Evolutionary conservation across 2,888 invertebrate genomes (phyloP).

Genomic region (Atethmia centrago): DNA sequence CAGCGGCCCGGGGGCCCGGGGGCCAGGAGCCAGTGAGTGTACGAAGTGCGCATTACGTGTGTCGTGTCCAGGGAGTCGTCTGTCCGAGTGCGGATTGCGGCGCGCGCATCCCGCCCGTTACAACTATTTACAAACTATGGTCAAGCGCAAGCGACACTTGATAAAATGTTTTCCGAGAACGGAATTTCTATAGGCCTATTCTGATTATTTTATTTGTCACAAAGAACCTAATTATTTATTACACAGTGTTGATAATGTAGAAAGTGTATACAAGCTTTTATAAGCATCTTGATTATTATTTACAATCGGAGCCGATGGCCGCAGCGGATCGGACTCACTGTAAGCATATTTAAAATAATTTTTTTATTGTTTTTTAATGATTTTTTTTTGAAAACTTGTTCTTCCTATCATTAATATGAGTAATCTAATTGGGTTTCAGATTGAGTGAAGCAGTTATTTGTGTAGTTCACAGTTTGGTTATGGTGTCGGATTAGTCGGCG

Average conservation of each 20-base stretch:
- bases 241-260: constrained; percentile 83
- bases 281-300: constrained; percentile 83
- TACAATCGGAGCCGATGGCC: constrained; percentile 79
- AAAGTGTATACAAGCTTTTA: constrained; percentile 85
- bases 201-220: constrained; percentile 72
- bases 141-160: constrained; percentile 74
- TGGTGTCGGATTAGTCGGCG: constrained; percentile 61
- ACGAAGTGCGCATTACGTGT: constrained; percentile 35
- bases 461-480: constrained; percentile 68
- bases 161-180: constrained; percentile 67
- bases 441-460: constrained; percentile 72
- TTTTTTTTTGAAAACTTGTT: constrained; percentile 72
- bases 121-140: constrained; percentile 72
- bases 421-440: constrained; percentile 69
- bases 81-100: constrained; percentile 56
- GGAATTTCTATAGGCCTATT: constrained; percentile 79
- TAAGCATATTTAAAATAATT: constrained; percentile 81
- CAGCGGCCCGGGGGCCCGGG: constrained; percentile 5
- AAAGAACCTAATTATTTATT: constrained; percentile 76
- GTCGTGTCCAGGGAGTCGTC: constrained; percentile 49
- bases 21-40: constrained; percentile 27
- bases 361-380: constrained; percentile 71
- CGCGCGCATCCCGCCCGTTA: constrained; percentile 67
- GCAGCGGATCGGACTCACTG: constrained; percentile 75
- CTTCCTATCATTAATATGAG: constrained; percentile 72